Percentiles rank a stretch among this genome's conserved stretches.
Conservation (phyloP, 2,888 invertebrate species). For the Troides aeacus region DNA sequence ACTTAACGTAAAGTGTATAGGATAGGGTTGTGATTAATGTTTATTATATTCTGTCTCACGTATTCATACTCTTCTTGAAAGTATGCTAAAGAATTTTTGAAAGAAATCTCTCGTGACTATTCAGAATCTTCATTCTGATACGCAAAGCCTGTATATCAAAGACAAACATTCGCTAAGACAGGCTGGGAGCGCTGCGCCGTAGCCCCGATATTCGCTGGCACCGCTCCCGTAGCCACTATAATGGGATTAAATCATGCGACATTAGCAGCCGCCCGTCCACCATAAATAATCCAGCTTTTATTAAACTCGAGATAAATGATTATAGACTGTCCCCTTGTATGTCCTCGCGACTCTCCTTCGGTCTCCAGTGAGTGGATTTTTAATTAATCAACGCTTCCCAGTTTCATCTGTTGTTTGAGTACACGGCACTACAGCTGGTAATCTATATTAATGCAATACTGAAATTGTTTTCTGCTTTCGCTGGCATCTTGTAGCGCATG, state of each 20-base stretch:
- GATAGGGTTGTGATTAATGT: too few relatives aligned
- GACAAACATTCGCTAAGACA: not conserved
- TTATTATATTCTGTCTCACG: too few relatives aligned
- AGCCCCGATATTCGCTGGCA: constrained; percentile 52
- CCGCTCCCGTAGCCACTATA: constrained; percentile 60
- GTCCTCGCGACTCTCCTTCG: constrained; percentile 40
- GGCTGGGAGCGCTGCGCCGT: not conserved
- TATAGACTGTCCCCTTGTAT: constrained; percentile 72
- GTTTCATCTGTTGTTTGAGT: constrained; percentile 11
- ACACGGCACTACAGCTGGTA: constrained; percentile 5
- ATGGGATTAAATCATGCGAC: constrained; percentile 79
- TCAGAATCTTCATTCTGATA: too few relatives aligned
- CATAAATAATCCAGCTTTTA: constrained; percentile 79
- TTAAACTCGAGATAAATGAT: constrained; percentile 80
- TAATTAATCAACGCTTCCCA: constrained; percentile 28
- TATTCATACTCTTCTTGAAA: too few relatives aligned
- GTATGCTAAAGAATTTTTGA: too few relatives aligned
- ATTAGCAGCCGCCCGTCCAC: constrained; percentile 58
- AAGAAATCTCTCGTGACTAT: too few relatives aligned
- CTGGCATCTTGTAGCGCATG: too few relatives aligned
- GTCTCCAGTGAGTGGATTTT: constrained; percentile 30
- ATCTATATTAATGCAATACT: constrained; percentile 17
- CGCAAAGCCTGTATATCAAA: too few relatives aligned
- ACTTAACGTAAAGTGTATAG: too few relatives aligned
- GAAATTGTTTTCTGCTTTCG: too few relatives aligned